Percentiles rank a stretch among this genome's conserved stretches.
These are phyloP conservation scores for Micromys minutus DNA, from an alignment of 2,113 vertebrate species.

Conservation along the genomic window DNA sequence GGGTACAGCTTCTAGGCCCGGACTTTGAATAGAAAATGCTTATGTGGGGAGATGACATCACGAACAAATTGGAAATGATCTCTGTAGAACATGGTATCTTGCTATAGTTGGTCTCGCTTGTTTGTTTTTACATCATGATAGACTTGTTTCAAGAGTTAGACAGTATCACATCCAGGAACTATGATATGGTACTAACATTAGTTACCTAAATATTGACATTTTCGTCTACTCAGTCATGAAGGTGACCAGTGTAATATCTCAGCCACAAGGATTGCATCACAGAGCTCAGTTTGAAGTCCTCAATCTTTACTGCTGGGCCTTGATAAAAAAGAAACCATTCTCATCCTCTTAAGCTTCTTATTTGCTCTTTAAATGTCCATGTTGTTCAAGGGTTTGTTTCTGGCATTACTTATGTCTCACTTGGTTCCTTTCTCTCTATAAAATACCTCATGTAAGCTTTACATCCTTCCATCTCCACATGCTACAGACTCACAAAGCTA, in stretches of 20 bases:
- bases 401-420: background rate
- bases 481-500: background rate
- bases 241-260: no score
- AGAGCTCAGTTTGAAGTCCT: background rate
- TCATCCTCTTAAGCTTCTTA: background rate
- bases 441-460: background rate
- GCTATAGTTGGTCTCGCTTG: constrained; percentile 95
- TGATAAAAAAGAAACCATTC: background rate
- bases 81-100: constrained; percentile 91
- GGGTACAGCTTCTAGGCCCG: constrained; percentile 93
- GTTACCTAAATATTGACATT: background rate
- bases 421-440: background rate
- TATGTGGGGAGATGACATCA: constrained; percentile 95
- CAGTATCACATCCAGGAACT: background rate
- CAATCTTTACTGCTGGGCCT: no score
- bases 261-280: background rate
- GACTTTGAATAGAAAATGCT: constrained; percentile 94
- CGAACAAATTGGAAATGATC: constrained; percentile 95
- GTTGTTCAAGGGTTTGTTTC: background rate
- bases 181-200: background rate
- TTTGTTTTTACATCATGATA: constrained; percentile 98
- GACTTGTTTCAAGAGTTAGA: constrained; percentile 85
- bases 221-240: background rate
- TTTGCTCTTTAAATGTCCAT: background rate
- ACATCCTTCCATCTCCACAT: background rate